Evolutionary conservation across 2,113 vertebrate species (phyloP).

Genomic region (Sprattus sprattus): DNA sequence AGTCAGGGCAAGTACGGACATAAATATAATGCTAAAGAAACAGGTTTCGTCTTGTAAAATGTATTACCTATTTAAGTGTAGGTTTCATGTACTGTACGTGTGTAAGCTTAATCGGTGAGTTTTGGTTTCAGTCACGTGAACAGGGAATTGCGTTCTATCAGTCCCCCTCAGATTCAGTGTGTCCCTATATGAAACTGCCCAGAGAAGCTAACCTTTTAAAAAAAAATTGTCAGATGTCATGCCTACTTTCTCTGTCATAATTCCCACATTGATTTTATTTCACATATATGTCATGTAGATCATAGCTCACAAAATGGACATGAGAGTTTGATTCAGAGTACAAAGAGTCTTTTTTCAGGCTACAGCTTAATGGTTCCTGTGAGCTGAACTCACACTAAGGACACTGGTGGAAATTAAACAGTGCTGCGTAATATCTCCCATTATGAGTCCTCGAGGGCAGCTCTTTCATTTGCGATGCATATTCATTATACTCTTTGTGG

Average conservation of each 20-base stretch:
- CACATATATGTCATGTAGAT: background rate
- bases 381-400: background rate
- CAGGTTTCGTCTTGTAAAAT: no score
- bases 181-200: no score
- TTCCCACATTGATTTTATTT: background rate
- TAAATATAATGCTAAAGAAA: no score
- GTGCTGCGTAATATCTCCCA: background rate
- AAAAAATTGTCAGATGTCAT: no score
- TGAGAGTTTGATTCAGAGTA: background rate
- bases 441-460: background rate
- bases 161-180: no score
- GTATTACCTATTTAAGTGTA: no score
- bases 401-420: background rate
- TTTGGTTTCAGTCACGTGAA: no score
- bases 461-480: background rate
- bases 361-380: background rate
- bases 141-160: no score
- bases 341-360: background rate
- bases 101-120: no score
- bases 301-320: background rate
- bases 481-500: constrained; percentile 1
- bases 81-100: no score
- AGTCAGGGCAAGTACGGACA: background rate
- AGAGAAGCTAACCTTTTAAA: no score
- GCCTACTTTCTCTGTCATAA: no score